Evolutionary conservation across 1,140 invertebrate genomes (phyloP).

Genomic region (Lasaia peninsularis): DNA sequence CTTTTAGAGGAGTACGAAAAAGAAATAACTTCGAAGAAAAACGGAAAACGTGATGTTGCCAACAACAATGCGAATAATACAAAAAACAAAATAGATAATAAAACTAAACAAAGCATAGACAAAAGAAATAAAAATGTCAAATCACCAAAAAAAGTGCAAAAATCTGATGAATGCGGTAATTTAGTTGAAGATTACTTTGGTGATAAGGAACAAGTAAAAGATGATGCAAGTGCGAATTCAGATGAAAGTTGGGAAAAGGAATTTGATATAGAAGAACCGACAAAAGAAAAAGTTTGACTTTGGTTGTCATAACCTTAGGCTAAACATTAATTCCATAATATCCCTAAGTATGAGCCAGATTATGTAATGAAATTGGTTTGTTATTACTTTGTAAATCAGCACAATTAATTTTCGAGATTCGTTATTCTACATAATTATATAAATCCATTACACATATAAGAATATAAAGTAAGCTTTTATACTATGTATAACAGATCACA

Average conservation of each 20-base stretch:
- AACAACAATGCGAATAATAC: constrained; percentile 48
- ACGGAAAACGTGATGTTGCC: constrained; percentile 39
- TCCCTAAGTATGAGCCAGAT: not conserved
- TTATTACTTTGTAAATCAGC: no score
- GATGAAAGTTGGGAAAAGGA: constrained; percentile 76
- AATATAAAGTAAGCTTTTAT: no score
- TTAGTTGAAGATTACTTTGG: constrained; percentile 74
- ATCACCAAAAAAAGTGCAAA: constrained; percentile 47
- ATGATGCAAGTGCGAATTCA: constrained; percentile 72
- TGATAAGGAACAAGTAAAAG: constrained; percentile 58
- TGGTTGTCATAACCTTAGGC: constrained; percentile 16
- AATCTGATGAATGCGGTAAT: constrained; percentile 60
- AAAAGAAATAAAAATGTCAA: constrained; percentile 47
- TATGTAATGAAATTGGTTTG: no score
- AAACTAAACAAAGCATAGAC: constrained; percentile 39
- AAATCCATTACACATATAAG: no score
- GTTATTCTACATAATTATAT: no score
- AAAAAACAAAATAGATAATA: constrained; percentile 41
- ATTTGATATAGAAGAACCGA: constrained; percentile 66
- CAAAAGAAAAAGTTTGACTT: constrained; percentile 51
- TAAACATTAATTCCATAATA: constrained; percentile 1
- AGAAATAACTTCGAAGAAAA: constrained; percentile 57
- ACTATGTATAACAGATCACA: no score
- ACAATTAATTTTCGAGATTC: no score
- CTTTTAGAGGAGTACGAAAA: constrained; percentile 79